A percentile compares a stretch with the other conserved stretches of the same genome.
These are phyloP conservation scores for Cyanistes caeruleus DNA, from an alignment of 2,113 vertebrate genomes.

Conservation along the genomic window DNA sequence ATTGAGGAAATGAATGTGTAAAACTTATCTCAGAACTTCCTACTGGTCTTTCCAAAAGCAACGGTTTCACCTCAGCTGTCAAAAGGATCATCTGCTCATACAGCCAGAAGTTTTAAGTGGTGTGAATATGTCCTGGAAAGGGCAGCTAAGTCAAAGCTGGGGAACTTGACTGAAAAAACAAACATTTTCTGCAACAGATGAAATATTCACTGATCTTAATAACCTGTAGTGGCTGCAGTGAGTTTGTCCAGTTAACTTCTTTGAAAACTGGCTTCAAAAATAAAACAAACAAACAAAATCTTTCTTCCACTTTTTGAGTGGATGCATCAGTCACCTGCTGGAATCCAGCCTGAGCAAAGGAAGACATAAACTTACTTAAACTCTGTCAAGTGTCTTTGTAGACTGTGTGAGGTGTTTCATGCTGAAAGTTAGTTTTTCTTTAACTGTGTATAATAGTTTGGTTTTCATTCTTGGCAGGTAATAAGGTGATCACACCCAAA, in stretches of 20 bases:
- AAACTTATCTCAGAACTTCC: not conserved
- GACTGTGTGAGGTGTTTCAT: not conserved
- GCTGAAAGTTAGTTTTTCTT: not conserved
- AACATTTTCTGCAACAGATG: not conserved
- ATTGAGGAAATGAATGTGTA: not conserved
- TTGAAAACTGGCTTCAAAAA: conserved; percentile 13
- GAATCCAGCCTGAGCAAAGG: not conserved
- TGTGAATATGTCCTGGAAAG: not conserved
- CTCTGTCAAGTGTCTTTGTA: not conserved
- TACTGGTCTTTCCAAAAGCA: not conserved
- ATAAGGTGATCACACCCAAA: not conserved
- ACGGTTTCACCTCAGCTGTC: not conserved
- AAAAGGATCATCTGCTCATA: not conserved
- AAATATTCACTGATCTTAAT: not conserved
- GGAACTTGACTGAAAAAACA: not conserved
- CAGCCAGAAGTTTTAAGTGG: not conserved
- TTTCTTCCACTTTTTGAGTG: not conserved
- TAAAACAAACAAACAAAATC: not conserved
- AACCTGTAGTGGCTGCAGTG: not conserved
- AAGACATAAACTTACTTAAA: not conserved
- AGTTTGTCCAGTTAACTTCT: not conserved
- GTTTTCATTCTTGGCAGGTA: not conserved
- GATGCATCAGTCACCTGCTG: not conserved
- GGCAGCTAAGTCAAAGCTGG: not conserved
- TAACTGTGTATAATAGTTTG: not conserved